These are phyloP conservation scores for Paratrypauchen microcephalus DNA, from an alignment of 2,797 vertebrate genomes.

Conservation along the genomic window DNA sequence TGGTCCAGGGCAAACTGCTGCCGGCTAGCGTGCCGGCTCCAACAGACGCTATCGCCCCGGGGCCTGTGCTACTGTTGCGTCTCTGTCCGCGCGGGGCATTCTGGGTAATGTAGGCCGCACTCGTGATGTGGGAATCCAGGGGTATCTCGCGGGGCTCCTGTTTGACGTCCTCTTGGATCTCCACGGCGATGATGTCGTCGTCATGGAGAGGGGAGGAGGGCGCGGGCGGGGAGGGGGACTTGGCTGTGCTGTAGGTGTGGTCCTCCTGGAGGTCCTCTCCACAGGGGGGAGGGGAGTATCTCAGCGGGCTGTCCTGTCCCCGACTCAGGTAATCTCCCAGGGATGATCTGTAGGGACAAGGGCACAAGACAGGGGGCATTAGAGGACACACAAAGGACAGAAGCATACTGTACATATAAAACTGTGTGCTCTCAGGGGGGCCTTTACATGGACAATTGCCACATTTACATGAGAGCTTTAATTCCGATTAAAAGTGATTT, in stretches of 20 bases:
- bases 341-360: conserved; percentile 80
- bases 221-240: conserved; percentile 83
- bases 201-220: conserved; percentile 76
- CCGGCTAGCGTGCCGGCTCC: conserved; percentile 77
- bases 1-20: conserved; percentile 86
- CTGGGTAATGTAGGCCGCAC: conserved; percentile 78
- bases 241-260: conserved; percentile 95
- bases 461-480: too few species aligned
- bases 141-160: conserved; percentile 87
- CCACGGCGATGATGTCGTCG: conserved; percentile 81
- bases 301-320: conserved; percentile 85
- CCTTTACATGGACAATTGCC: too few species aligned
- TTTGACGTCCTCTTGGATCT: conserved; percentile 83
- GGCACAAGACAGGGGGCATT: conserved; percentile 33
- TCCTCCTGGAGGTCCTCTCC: conserved; percentile 93
- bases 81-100: conserved; percentile 85
- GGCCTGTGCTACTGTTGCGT: conserved; percentile 79
- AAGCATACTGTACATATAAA: too few species aligned
- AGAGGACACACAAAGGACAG: background rate
- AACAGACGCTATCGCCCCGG: conserved; percentile 30
- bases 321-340: conserved; percentile 85
- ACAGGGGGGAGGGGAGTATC: conserved; percentile 86
- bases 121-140: conserved; percentile 80
- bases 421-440: too few species aligned
- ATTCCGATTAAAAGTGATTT: too few species aligned